Percentiles rank a stretch among this genome's conserved stretches.
Conservation (phyloP, 2,797 vertebrate genomes). For the Delichon dasypus region DNA sequence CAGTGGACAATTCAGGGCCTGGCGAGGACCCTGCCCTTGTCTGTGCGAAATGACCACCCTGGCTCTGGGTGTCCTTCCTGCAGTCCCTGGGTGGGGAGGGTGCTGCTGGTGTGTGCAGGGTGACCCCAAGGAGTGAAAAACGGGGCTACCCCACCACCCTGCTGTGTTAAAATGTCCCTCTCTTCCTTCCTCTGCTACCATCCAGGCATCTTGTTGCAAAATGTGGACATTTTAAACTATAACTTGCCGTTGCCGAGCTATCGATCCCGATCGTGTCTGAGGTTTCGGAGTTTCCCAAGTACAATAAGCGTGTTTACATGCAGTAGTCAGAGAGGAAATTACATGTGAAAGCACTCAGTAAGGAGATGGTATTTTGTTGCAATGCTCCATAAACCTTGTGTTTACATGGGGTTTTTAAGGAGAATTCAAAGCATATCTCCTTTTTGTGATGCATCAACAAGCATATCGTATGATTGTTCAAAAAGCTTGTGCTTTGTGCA, state of each 20-base stretch:
- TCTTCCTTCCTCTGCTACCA: neutral
- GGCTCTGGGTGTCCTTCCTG: neutral
- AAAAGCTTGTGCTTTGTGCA: slow-evolving; percentile 73
- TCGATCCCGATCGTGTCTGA: slow-evolving; percentile 43
- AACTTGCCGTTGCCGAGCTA: slow-evolving; percentile 45
- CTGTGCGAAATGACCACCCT: neutral
- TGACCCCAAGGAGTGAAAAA: neutral
- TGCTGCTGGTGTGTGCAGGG: neutral
- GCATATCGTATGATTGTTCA: slow-evolving; percentile 81
- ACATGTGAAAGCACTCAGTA: slow-evolving; percentile 81
- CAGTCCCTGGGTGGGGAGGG: neutral
- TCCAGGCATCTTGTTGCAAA: neutral
- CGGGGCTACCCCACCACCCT: neutral
- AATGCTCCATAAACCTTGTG: slow-evolving; percentile 84
- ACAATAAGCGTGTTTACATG: slow-evolving; percentile 83
- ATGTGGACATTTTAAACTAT: neutral
- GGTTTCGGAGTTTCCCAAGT: slow-evolving; percentile 75
- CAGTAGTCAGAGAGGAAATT: slow-evolving; percentile 80
- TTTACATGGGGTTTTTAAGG: slow-evolving; percentile 85
- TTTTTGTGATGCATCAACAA: slow-evolving; percentile 83
- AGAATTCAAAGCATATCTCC: slow-evolving; percentile 85
- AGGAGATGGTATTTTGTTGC: slow-evolving; percentile 82
- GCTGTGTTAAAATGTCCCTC: neutral
- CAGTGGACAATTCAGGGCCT: neutral
- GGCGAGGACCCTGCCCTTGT: neutral